Evolutionary conservation across 2,797 vertebrate genomes (phyloP), one percentile per base, ranked within the genome.

Genomic region (Apodemus agrarius): DNA sequence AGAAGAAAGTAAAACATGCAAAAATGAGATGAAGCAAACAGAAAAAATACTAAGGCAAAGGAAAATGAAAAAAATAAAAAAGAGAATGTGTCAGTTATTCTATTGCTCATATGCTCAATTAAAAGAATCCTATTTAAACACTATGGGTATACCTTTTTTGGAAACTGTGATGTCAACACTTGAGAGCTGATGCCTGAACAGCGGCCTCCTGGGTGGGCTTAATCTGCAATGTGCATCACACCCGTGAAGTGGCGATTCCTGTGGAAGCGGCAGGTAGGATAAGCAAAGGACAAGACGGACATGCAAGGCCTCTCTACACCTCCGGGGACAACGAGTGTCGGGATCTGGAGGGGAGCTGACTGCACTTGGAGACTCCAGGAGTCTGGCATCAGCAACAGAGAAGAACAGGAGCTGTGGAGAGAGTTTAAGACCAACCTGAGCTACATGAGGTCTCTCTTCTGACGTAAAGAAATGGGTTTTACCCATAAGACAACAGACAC

Each of bases 91-190:
- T 79, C 22, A 12, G 37, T 83, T 86, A 43, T 88, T 90, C 91
- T 86, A 16, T 22, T 93, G 69, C 9, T n/a, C 69, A 0, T 67
- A 2, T n/a, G 40, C 86, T 83, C 46, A 59, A 31, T 67, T 89
- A 82, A 92, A 89, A 52, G 26, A 93, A 57, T 14, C 37, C 61
- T 80, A 59, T 93, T 88, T 95, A 76, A 86, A 82, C 29, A 43
- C 12, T 75, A 76, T 29, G 65, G 31, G n/a, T 40, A 12, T 81
- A 19, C 67, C 85, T 43, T 69, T n/a, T 90, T 57, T 75, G 49
- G 34, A 78, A 74, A 79, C 67, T 89, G 14, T n/a, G 83, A 63
- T 37, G 93, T 78, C n/a, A 81, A 78, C 4, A 95, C n/a, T 67
- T 21, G 59, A 95, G 63, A 79, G 80, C 57, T 80, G 31, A 67